A percentile compares a stretch with the other conserved stretches of the same genome.
Evolutionary conservation across 2,113 vertebrate species (phyloP).

Genomic region (Ceyx margarethae): DNA sequence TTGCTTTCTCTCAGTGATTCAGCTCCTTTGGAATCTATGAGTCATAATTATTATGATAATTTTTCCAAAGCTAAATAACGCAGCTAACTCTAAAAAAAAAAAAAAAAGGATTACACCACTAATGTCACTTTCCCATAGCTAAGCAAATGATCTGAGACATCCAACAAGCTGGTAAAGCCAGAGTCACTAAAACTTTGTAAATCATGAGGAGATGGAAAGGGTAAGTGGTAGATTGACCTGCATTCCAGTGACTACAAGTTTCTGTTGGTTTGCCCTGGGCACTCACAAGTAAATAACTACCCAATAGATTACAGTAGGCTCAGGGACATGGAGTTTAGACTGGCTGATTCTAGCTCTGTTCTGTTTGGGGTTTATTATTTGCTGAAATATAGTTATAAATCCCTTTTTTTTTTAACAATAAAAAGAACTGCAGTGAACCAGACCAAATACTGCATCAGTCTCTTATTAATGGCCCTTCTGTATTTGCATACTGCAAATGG

Average conservation of each 20-base stretch:
- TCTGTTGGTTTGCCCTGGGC: not conserved
- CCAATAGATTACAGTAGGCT: fast-evolving
- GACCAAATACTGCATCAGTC: not conserved
- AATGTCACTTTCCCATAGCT: not conserved
- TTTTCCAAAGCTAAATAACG: not conserved
- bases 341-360: not conserved
- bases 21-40: not conserved
- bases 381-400: not conserved
- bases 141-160: not conserved
- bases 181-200: not conserved
- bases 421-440: not conserved
- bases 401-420: not conserved
- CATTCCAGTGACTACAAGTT: not conserved
- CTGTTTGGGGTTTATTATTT: not conserved
- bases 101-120: not conserved
- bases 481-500: not conserved
- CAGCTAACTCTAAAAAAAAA: not conserved
- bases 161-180: not conserved
- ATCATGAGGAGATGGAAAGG: not conserved
- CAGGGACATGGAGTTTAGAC: not conserved
- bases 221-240: not conserved
- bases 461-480: not conserved
- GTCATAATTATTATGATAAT: not conserved
- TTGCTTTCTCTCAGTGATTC: not conserved
- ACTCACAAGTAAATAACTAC: not conserved